Evolutionary conservation across 2,888 invertebrate genomes (phyloP).

Genomic region (Thereva nobilitata): DNA sequence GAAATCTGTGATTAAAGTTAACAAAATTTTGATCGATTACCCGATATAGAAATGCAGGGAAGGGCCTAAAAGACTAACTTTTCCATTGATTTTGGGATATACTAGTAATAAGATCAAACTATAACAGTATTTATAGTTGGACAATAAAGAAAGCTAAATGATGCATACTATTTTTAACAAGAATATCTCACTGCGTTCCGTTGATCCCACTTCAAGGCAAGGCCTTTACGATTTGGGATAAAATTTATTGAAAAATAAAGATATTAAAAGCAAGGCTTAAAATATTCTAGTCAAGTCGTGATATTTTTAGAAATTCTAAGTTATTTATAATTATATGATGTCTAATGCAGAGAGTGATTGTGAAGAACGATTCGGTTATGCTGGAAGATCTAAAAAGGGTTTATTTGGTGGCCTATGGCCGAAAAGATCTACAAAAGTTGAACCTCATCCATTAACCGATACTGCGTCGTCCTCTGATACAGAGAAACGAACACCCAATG

Average conservation of each 20-base stretch:
- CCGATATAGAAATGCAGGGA: too few relatives aligned
- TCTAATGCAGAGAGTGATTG: constrained; percentile 8
- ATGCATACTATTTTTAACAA: constrained; percentile 14
- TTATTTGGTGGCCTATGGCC: constrained; percentile 52
- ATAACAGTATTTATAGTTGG: too few relatives aligned
- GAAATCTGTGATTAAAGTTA: too few relatives aligned
- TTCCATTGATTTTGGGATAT: too few relatives aligned
- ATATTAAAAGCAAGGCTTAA: constrained; percentile 11
- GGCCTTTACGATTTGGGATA: constrained; percentile 43
- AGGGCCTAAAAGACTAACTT: too few relatives aligned
- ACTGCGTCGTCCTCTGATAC: constrained; percentile 8
- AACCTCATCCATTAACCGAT: constrained; percentile 51
- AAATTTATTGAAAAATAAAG: constrained; percentile 12
- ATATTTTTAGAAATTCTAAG: constrained; percentile 4
- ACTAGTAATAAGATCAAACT: too few relatives aligned
- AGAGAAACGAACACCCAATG: constrained; percentile 32
- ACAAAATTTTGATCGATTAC: too few relatives aligned
- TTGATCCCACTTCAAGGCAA: constrained; percentile 34
- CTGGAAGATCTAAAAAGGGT: constrained; percentile 15
- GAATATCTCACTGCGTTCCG: constrained; percentile 2
- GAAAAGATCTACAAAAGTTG: constrained; percentile 56
- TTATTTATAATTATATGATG: constrained; percentile 18
- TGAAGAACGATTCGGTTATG: constrained; percentile 2
- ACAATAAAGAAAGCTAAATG: constrained; percentile 1
- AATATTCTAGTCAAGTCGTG: constrained; percentile 22